Conservation (phyloP, 1,140 invertebrate genomes). For the Ostrea denselamellosa region DNA sequence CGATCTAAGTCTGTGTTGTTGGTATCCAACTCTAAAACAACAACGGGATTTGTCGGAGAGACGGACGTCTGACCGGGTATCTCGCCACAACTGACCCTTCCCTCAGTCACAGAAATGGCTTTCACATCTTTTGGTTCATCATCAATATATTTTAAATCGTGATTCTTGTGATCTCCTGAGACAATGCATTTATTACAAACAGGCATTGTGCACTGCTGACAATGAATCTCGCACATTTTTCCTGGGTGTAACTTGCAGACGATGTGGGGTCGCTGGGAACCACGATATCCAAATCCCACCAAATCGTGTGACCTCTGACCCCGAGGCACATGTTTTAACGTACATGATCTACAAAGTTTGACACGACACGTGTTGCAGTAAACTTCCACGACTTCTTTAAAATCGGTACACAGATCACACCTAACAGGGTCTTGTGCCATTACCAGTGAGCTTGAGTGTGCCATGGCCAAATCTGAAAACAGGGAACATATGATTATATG, state of each 20-base stretch:
- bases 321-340: not conserved
- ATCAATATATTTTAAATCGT: not conserved
- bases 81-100: not conserved
- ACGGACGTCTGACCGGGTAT: not conserved
- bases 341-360: conserved; percentile 7
- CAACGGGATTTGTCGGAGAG: not conserved
- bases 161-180: not conserved
- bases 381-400: not conserved
- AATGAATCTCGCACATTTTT: not conserved
- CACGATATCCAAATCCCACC: not conserved
- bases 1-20: not conserved
- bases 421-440: not conserved
- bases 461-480: not conserved
- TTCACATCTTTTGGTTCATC: not conserved
- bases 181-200: conserved; percentile 9
- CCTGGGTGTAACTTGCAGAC: not conserved
- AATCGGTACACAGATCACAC: not conserved
- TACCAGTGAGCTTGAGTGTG: not conserved
- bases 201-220: not conserved
- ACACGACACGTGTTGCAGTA: not conserved
- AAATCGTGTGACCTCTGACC: conserved; percentile 5
- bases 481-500: too few relatives aligned
- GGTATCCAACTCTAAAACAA: not conserved
- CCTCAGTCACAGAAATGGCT: not conserved
- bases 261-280: not conserved